A percentile compares a stretch with the other conserved stretches of the same genome.
These are phyloP conservation scores for Lagocephalus sceleratus DNA, from an alignment of 2,797 vertebrate species.

Conservation along the genomic window DNA sequence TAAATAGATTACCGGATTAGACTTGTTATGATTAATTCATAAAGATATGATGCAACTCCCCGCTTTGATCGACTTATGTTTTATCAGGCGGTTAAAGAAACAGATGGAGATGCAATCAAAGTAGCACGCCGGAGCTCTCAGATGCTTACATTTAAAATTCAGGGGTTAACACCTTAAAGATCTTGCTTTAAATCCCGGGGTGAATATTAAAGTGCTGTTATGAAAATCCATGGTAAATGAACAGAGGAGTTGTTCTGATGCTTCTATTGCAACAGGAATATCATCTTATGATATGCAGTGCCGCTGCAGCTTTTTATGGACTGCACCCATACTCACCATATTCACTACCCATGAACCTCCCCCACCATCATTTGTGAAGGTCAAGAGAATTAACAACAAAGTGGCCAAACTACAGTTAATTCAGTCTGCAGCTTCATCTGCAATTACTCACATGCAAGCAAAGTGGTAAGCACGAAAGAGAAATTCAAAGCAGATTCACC, in stretches of 20 bases:
- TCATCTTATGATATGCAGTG: background rate
- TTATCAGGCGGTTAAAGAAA: conserved; percentile 23
- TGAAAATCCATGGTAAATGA: conserved; percentile 10
- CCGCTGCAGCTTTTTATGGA: conserved; percentile 2
- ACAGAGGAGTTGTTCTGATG: no score
- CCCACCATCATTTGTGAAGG: conserved; percentile 1
- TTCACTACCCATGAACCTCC: background rate
- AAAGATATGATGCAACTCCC: conserved; percentile 33
- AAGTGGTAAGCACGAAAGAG: conserved; percentile 8
- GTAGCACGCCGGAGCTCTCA: conserved; percentile 22
- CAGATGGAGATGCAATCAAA: conserved; percentile 35
- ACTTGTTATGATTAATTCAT: conserved; percentile 34
- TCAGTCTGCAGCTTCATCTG: conserved; percentile 21
- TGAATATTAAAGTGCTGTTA: conserved; percentile 7
- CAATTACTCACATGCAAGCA: conserved; percentile 15
- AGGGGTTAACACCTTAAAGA: conserved; percentile 21
- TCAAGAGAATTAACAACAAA: conserved; percentile 10
- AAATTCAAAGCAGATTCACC: conserved; percentile 26
- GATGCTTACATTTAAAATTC: conserved; percentile 26
- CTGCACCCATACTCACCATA: conserved; percentile 1
- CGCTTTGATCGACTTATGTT: conserved; percentile 42
- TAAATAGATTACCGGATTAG: conserved; percentile 34
- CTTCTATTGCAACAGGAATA: no score
- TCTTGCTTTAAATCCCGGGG: conserved; percentile 20
- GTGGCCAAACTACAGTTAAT: conserved; percentile 16